These are phyloP conservation scores for Pristionchus mayeri DNA, from an alignment of 2,888 invertebrate genomes.

Conservation along the genomic window DNA sequence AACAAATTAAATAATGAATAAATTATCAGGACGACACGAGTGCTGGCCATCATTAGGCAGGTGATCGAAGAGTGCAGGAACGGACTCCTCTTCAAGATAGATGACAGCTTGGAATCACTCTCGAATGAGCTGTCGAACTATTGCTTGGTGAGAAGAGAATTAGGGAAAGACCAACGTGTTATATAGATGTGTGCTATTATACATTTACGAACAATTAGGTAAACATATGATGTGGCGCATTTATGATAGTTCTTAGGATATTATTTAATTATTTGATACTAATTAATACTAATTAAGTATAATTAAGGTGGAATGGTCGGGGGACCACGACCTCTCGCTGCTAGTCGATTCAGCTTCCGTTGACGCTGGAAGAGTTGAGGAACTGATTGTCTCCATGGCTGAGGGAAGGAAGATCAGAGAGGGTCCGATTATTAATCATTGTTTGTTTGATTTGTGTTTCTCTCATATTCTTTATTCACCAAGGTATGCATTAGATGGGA, in stretches of 20 bases:
- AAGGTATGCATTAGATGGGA: no score
- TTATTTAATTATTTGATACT: no score
- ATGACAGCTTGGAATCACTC: background rate
- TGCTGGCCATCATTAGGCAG: background rate
- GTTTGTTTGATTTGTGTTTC: no score
- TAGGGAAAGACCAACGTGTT: no score
- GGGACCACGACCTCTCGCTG: background rate
- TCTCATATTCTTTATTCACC: no score
- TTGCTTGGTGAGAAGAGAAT: slow-evolving; percentile 17
- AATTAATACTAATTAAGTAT: no score
- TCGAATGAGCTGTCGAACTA: background rate
- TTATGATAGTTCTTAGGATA: no score
- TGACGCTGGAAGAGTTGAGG: background rate
- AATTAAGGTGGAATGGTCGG: background rate
- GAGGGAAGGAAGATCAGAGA: slow-evolving; percentile 4
- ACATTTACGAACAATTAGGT: no score
- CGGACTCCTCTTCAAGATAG: background rate
- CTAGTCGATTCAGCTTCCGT: slow-evolving; percentile 18
- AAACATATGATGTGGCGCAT: no score
- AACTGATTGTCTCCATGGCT: background rate
- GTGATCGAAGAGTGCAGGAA: slow-evolving; percentile 14
- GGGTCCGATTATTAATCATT: no score
- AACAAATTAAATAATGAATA: no score
- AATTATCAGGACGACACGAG: slow-evolving; percentile 28
- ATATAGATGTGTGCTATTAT: no score